These are phyloP conservation scores for Stegostoma tigrinum DNA, from an alignment of 2,113 vertebrate genomes.

Conservation along the genomic window DNA sequence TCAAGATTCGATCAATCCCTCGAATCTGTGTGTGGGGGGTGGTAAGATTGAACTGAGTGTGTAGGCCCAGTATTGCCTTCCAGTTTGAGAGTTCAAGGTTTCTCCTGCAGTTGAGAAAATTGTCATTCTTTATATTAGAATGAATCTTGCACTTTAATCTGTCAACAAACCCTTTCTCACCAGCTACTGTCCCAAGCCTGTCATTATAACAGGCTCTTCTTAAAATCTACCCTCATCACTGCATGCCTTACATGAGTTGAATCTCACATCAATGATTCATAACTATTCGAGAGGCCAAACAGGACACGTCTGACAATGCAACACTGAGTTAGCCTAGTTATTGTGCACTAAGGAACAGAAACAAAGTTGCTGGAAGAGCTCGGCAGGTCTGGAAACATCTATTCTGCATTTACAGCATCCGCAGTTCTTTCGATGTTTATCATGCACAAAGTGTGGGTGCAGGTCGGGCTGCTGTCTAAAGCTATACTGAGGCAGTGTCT, in stretches of 20 bases:
- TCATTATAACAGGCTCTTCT: no score
- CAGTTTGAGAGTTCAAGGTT: conserved; percentile 63
- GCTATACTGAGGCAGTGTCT: no score
- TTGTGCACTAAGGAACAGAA: no score
- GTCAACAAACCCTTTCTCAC: background rate
- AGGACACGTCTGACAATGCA: no score
- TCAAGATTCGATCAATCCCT: conserved; percentile 65
- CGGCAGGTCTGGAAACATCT: no score
- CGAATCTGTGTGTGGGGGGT: conserved; percentile 48
- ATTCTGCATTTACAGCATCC: no score
- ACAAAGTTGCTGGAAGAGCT: no score
- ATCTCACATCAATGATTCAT: background rate
- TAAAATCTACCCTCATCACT: background rate
- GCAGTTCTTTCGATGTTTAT: no score
- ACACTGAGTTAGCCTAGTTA: no score
- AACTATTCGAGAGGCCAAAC: no score
- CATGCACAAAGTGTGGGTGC: no score
- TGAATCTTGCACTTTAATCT: background rate
- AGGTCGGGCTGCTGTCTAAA: no score
- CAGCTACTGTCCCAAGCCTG: background rate
- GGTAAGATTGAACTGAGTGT: conserved; percentile 49
- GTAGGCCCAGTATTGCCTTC: conserved; percentile 67
- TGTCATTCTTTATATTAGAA: background rate
- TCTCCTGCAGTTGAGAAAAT: conserved; percentile 57
- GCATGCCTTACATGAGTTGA: background rate